Conservation (phyloP, 2,888 invertebrate genomes). For the Sabatieria punctata region DNA sequence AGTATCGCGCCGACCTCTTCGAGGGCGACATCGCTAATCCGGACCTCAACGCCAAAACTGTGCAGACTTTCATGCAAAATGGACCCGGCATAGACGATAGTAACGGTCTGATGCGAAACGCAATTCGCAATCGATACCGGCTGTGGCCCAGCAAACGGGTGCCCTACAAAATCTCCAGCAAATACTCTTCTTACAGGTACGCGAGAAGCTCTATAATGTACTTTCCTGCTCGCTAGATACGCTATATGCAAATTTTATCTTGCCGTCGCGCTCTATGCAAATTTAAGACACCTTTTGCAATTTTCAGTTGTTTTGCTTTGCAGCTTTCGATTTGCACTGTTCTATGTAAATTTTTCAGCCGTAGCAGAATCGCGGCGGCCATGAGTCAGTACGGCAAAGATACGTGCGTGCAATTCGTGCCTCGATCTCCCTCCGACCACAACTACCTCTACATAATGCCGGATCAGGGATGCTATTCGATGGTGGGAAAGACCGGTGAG, state of each 20-base stretch:
- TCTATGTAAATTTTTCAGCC: too few species aligned
- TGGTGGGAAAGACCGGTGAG: conserved; percentile 24
- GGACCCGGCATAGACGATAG: conserved; percentile 11
- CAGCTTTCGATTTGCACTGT: too few species aligned
- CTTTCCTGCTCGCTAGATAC: too few species aligned
- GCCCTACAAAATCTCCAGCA: too few species aligned
- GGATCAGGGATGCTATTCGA: conserved; percentile 28
- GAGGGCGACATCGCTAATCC: conserved; percentile 30
- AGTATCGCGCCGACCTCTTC: conserved; percentile 24
- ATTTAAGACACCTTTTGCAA: too few species aligned
- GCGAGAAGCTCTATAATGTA: too few species aligned
- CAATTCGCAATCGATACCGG: conserved; percentile 25
- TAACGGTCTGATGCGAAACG: conserved; percentile 21
- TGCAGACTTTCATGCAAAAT: conserved; percentile 9
- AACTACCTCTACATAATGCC: conserved; percentile 29
- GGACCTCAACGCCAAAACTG: conserved; percentile 22
- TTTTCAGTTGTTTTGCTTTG: too few species aligned
- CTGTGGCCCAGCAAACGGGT: too few species aligned
- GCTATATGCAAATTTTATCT: too few species aligned
- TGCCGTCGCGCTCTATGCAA: too few species aligned
- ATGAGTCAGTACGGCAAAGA: conserved; percentile 26
- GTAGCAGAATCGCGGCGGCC: conserved; percentile 25
- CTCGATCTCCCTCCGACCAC: conserved; percentile 20
- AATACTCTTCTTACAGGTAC: too few species aligned
- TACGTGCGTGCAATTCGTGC: conserved; percentile 28